Evolutionary conservation across 2,113 vertebrate genomes (phyloP), one percentile per base, ranked within the genome.

Genomic region (Toxostoma redivivum): DNA sequence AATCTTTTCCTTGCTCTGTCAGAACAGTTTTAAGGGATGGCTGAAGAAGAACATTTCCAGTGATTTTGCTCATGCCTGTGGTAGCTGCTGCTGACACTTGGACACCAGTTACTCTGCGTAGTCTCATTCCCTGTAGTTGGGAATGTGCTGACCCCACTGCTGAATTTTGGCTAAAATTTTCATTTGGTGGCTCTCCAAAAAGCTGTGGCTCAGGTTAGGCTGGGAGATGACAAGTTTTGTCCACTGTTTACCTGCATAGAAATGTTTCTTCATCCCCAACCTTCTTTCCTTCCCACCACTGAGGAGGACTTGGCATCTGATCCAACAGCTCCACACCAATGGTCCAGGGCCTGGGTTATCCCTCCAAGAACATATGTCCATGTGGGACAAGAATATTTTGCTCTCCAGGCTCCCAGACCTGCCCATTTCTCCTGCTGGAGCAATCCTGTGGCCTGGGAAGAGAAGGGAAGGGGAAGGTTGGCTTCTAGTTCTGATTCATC

Each of bases 401-500:
- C 81, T 60, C 48, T 57, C 31, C 30, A 10, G 33, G 27, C 61
- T 81, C 82, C 74, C 87, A 89, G 35, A 58, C 15, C 50, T 79
- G 44, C n/a, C 73, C 1, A 25, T 69, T 78, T 67, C 69, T 96
- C 64, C 91, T 85, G 86, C 64, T 69, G 48, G 24, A 86, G 78
- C 84, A 71, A 70, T 86, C 67, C 40, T 57, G 19, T 84, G 86
- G 84, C 60, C 61, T 81, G 60, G 76, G 71, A 86, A 50, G 86
- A 57, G 38, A 74, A 92, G 31, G 90, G 85, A 86, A 48, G 84
- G 80, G 53, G 82, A 94, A 97, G 94, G 95, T 95, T 97, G 94
- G 83, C 90, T 97, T 97, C 94, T 87, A 61, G 56, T 70, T 97
- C 96, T 98, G 97, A 98, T 98, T 98, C 98, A 98, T 98, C 98